Base-by-base conservation (phyloP, 1,140 invertebrate genomes). In the Cydia fagiglandana region DNA sequence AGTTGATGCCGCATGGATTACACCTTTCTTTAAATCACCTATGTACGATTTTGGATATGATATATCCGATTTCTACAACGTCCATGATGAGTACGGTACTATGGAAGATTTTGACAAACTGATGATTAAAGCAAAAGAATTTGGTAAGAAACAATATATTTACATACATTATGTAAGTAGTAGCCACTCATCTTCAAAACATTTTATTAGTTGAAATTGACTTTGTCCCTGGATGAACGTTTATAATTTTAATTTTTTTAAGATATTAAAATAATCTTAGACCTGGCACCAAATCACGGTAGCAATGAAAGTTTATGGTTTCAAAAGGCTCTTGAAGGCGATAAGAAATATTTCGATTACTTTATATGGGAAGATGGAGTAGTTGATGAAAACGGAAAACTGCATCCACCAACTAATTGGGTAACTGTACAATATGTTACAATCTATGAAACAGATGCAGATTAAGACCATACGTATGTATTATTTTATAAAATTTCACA, bases 261-360 rank as follows among this genome's bases (percentile, higher is more conserved):
- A 91, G 88, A 87, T 83, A 91, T 91, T 75, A 91, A 91, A 85
- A 86, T 92, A 76, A 92, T 96, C 73, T 84, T 96, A 76, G 96
- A 96, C 86, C 95, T 96, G 76, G 94, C 96, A 30, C 95, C 96
- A 50, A 96, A 96, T 87, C 95, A 96, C 81, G 94, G 95, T 12
- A 96, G 95, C 79, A 95, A 96, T 80, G 93, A 96, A 80, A 96
- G 96, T 85, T 91, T 94, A 64, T 97, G 96, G 96, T 97, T 97
- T 84, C 80, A 94, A 70, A 92, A 94, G 73, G 96, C 96, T 38
- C 84, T 93, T 13, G 90, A 90, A 47, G 91, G 90, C 12, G 93
- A 95, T 64, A 92, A 94, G 28, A 93, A 94, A 15, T 96, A 95
- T 81, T 94, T 93, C 75, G 94, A 96, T 82, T 96, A 95, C 82